These are phyloP conservation scores for Irena cyanogastra DNA, from an alignment of 2,113 vertebrate species.

Conservation along the genomic window DNA sequence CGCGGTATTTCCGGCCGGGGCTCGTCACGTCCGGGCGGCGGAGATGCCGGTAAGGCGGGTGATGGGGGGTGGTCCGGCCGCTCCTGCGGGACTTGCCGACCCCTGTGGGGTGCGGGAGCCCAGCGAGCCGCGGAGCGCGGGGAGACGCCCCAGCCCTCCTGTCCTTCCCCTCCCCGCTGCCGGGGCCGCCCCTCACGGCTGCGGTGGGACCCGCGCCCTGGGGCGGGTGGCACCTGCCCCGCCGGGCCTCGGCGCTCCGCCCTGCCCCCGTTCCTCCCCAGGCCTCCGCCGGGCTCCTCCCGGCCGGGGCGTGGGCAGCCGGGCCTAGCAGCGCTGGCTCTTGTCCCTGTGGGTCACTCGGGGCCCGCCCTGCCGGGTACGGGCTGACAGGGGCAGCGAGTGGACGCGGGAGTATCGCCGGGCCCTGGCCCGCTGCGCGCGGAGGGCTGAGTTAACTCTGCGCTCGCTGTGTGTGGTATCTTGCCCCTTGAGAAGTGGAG, in stretches of 20 bases:
- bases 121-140: too few relatives aligned
- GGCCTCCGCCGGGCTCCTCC: not conserved
- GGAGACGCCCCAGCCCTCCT: too few relatives aligned
- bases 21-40: slow-evolving; percentile 41
- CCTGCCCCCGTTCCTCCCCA: not conserved
- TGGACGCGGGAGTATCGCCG: fast-evolving
- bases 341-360: not conserved
- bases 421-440: not conserved
- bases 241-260: not conserved
- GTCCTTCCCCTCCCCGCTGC: too few relatives aligned
- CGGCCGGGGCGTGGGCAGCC: not conserved
- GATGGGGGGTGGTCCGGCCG: not conserved
- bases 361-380: not conserved
- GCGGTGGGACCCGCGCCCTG: not conserved
- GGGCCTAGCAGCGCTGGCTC: not conserved
- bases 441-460: not conserved
- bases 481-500: not conserved
- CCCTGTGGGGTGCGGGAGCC: not conserved
- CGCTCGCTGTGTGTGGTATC: fast-evolving
- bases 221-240: not conserved
- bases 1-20: not conserved
- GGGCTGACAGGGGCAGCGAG: not conserved
- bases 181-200: not conserved
- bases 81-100: too few relatives aligned
- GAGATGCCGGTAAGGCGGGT: slow-evolving; percentile 64